These are phyloP conservation scores for Diabrotica virgifera DNA, from an alignment of 1,140 invertebrate genomes.

Conservation along the genomic window DNA sequence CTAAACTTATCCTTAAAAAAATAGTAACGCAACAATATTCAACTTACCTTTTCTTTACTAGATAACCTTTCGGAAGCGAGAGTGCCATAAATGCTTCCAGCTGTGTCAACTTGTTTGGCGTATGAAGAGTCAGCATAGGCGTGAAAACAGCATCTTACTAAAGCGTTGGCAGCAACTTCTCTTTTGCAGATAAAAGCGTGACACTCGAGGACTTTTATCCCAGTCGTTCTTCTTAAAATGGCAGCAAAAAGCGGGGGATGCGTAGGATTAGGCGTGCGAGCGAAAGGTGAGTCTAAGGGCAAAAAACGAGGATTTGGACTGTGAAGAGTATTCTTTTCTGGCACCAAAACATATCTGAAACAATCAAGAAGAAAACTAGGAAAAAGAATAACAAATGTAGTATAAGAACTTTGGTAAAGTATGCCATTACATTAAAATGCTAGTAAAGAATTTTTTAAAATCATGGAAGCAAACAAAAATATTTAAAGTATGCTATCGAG, in stretches of 20 bases:
- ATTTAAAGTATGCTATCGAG: too few relatives aligned
- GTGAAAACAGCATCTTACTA: constrained; percentile 90
- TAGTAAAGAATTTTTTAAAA: too few relatives aligned
- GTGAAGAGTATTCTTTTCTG: constrained; percentile 52
- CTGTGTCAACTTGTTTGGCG: constrained; percentile 74
- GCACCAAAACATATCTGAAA: constrained; percentile 57
- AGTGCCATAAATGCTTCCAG: constrained; percentile 54
- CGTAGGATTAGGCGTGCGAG: constrained; percentile 76
- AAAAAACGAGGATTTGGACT: constrained; percentile 78
- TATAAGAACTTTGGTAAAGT: too few relatives aligned
- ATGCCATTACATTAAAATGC: too few relatives aligned
- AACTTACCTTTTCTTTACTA: constrained; percentile 45
- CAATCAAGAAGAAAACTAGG: neutral
- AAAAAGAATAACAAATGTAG: too few relatives aligned
- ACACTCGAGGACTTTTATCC: constrained; percentile 99
- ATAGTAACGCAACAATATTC: too few relatives aligned
- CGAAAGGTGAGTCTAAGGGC: constrained; percentile 94
- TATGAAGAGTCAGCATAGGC: constrained; percentile 93
- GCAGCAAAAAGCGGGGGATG: constrained; percentile 97
- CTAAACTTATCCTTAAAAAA: too few relatives aligned
- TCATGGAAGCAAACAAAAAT: too few relatives aligned
- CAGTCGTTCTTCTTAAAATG: constrained; percentile 89
- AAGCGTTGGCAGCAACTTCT: constrained; percentile 90
- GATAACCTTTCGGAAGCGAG: constrained; percentile 43
- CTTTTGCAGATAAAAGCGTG: constrained; percentile 98